phyloP scores from a whole-genome alignment of 2,113 vertebrate species.

The Colistium nudipinnis region DNA sequence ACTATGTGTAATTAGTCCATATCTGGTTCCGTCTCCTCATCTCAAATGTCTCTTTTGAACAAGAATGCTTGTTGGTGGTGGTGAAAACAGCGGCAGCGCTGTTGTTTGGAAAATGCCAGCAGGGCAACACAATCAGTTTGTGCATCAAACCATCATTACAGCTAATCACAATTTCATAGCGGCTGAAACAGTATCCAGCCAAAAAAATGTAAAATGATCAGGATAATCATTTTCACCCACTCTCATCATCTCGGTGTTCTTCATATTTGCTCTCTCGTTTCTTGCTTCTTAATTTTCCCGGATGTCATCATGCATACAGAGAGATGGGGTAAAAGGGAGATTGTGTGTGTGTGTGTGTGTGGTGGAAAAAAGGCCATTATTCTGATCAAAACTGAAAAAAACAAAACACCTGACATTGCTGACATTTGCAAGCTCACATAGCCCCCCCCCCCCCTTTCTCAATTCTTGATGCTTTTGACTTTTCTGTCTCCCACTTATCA shows the following conservation, averaged over 20 bases:
- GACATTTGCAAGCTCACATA: slow-evolving; percentile 64
- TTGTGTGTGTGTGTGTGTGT: too few relatives aligned
- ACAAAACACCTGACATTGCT: slow-evolving; percentile 30
- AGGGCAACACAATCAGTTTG: slow-evolving; percentile 54
- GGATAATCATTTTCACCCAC: slow-evolving; percentile 49
- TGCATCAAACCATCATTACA: slow-evolving; percentile 56
- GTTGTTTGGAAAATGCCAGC: slow-evolving; percentile 25
- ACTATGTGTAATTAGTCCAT: slow-evolving; percentile 57
- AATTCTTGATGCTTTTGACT: slow-evolving; percentile 49
- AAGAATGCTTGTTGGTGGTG: not conserved
- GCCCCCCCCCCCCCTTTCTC: not conserved
- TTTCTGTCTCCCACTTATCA: slow-evolving; percentile 48
- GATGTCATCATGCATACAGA: slow-evolving; percentile 29
- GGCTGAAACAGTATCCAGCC: slow-evolving; percentile 22
- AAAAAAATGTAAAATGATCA: slow-evolving; percentile 31
- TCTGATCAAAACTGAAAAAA: slow-evolving; percentile 62
- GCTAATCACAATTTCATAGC: slow-evolving; percentile 48
- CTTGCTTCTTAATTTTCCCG: slow-evolving; percentile 48
- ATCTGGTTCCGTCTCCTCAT: slow-evolving; percentile 48
- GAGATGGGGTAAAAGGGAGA: slow-evolving; percentile 13
- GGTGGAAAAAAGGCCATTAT: slow-evolving; percentile 48
- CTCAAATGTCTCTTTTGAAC: slow-evolving; percentile 48
- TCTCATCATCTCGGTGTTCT: slow-evolving; percentile 30
- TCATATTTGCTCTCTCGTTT: slow-evolving; percentile 20
- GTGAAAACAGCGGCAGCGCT: slow-evolving; percentile 14